These are phyloP conservation scores for Ariolimax columbianus DNA, from an alignment of 2,888 invertebrate genomes.

Conservation along the genomic window DNA sequence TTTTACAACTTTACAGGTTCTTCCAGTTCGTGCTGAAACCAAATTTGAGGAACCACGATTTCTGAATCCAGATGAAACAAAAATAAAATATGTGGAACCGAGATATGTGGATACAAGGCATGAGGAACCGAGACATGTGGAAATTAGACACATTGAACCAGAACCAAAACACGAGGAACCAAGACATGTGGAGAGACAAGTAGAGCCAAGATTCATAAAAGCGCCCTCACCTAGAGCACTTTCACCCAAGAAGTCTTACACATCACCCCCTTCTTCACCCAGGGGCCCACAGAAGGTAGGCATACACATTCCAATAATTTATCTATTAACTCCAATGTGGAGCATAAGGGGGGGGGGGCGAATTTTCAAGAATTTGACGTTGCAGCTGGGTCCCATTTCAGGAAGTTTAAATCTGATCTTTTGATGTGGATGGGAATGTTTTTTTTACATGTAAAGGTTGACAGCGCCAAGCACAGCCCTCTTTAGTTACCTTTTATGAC, in stretches of 20 bases:
- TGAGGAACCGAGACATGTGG: neutral
- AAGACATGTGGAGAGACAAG: too few species aligned
- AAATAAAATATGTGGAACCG: neutral
- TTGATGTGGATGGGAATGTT: too few species aligned
- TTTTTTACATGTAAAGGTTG: too few species aligned
- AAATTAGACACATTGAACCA: neutral
- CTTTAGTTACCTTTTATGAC: too few species aligned
- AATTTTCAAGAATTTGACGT: too few species aligned
- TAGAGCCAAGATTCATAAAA: too few species aligned
- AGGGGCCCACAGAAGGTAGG: constrained; percentile 43
- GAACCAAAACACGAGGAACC: neutral
- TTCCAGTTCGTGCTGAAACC: neutral
- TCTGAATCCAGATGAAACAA: neutral
- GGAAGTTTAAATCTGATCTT: too few species aligned
- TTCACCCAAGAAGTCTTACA: neutral
- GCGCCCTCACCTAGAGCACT: neutral
- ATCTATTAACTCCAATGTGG: too few species aligned
- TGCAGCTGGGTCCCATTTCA: too few species aligned
- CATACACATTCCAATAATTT: neutral
- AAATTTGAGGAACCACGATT: neutral
- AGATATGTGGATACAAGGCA: neutral
- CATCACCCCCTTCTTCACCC: neutral
- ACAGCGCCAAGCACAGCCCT: too few species aligned
- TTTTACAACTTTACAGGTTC: neutral
- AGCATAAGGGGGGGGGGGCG: too few species aligned